Conservation (phyloP, 2,797 vertebrate species). For the Gephyroberyx darwinii region DNA sequence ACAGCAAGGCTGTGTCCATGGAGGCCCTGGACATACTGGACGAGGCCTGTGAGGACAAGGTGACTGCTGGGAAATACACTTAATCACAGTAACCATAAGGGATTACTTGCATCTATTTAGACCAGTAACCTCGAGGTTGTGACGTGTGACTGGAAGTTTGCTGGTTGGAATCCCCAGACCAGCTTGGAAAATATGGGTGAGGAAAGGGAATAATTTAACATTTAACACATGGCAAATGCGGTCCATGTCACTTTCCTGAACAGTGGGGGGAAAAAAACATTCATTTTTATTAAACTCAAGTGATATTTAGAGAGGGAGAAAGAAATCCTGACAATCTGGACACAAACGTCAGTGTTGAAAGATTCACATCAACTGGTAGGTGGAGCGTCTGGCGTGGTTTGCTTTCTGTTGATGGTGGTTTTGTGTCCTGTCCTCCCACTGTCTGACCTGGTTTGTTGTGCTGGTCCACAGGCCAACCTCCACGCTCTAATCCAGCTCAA, state of each 20-base stretch:
- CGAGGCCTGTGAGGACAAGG: slow-evolving; percentile 99
- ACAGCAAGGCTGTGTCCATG: slow-evolving; percentile 94
- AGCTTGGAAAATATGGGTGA: no score
- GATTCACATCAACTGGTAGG: background rate
- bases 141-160: background rate
- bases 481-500: slow-evolving; percentile 98
- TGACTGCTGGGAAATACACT: slow-evolving; percentile 57
- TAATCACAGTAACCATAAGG: background rate
- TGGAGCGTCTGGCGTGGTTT: background rate
- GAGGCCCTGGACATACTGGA: slow-evolving; percentile 98
- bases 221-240: background rate
- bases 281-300: no score
- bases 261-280: background rate
- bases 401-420: slow-evolving; percentile 6
- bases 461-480: slow-evolving; percentile 90
- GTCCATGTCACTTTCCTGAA: background rate
- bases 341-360: background rate
- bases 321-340: background rate
- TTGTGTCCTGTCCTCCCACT: background rate
- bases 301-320: background rate
- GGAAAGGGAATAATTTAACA: no score
- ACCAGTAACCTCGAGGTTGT: background rate
- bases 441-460: slow-evolving; percentile 32
- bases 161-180: no score
- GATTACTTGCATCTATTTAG: background rate